phyloP scores from a whole-genome alignment of 2,888 invertebrate species.

The Clostera curtula region DNA sequence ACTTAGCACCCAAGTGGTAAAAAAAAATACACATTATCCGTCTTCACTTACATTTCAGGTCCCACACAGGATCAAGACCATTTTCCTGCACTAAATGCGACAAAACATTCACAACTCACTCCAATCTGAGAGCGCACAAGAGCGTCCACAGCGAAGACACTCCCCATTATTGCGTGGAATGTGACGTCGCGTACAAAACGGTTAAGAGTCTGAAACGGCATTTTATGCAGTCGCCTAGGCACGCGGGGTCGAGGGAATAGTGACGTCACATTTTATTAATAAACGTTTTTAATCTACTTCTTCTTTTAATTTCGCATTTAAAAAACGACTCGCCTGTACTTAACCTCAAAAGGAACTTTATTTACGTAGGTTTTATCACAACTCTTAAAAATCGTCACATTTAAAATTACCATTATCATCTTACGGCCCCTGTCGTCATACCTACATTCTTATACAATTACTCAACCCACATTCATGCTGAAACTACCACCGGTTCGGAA shows the following conservation, averaged over 20 bases:
- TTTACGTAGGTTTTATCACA: too few relatives aligned
- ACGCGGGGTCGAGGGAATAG: neutral
- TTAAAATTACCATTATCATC: too few relatives aligned
- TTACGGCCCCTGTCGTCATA: too few relatives aligned
- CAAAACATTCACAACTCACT: constrained; percentile 10
- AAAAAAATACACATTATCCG: too few relatives aligned
- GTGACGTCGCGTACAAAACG: constrained; percentile 25
- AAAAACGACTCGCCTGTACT: too few relatives aligned
- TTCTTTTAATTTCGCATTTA: too few relatives aligned
- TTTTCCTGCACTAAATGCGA: constrained; percentile 10
- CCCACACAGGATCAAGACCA: constrained; percentile 13
- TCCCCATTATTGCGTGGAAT: constrained; percentile 19
- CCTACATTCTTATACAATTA: too few relatives aligned
- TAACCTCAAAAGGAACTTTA: too few relatives aligned
- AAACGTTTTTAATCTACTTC: neutral
- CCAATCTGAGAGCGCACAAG: constrained; percentile 15
- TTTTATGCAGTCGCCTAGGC: constrained; percentile 9
- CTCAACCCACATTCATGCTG: too few relatives aligned
- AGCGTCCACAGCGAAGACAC: constrained; percentile 1
- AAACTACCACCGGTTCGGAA: too few relatives aligned
- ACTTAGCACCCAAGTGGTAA: too few relatives aligned
- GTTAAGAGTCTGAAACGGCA: constrained; percentile 21
- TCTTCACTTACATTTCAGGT: constrained; percentile 7
- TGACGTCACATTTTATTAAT: neutral
- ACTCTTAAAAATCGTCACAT: too few relatives aligned